Percentiles rank a stretch among this genome's conserved stretches.
Conservation (phyloP, 1,140 invertebrate genomes). For the Diachasmimorpha longicaudata region DNA sequence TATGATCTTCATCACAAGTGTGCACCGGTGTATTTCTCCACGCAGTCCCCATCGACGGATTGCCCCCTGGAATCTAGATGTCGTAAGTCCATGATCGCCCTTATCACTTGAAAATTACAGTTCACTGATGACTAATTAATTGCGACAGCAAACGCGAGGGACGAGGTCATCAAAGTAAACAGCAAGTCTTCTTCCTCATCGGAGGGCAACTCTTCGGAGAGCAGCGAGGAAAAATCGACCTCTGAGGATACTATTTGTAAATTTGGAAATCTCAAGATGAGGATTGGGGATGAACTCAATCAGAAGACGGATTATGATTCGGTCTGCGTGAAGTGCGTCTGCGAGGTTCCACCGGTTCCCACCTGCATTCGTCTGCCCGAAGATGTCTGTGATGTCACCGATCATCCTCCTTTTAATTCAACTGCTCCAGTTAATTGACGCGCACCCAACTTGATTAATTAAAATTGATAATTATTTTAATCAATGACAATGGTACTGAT, state of each 20-base stretch:
- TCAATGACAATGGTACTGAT: no score
- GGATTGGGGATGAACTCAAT: conserved; percentile 41
- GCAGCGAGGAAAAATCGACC: not conserved
- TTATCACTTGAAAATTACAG: not conserved
- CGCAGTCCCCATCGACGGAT: conserved; percentile 20
- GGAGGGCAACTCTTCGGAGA: not conserved
- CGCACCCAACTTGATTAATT: no score
- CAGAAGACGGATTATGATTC: conserved; percentile 33
- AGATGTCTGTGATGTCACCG: conserved; percentile 21
- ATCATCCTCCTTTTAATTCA: conserved; percentile 5
- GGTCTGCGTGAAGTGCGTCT: conserved; percentile 40
- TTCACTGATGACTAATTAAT: not conserved
- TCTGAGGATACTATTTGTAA: conserved; percentile 28
- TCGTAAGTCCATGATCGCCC: conserved; percentile 36
- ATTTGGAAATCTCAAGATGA: conserved; percentile 43
- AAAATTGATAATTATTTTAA: no score
- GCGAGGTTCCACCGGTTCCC: conserved; percentile 40
- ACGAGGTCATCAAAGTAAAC: not conserved
- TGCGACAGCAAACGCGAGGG: not conserved
- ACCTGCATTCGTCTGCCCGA: conserved; percentile 39
- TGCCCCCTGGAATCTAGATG: conserved; percentile 38
- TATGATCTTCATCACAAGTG: conserved; percentile 31
- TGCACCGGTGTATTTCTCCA: conserved; percentile 33
- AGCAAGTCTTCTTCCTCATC: not conserved
- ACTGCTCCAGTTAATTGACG: not conserved